Percentiles rank a stretch among this genome's conserved stretches.
Conservation (phyloP, 1,140 invertebrate genomes). For the Phenacoccus solenopsis region DNA sequence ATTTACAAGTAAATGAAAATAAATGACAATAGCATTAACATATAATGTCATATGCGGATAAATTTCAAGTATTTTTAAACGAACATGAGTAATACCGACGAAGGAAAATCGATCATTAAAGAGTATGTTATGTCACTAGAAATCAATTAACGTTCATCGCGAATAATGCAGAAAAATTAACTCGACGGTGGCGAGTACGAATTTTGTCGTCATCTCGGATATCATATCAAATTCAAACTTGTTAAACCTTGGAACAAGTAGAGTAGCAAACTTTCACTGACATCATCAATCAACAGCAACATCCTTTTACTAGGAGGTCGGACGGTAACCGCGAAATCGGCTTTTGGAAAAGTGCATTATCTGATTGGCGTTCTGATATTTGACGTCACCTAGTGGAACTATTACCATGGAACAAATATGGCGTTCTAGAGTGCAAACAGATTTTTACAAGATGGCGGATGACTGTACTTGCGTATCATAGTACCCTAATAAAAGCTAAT, state of each 20-base stretch:
- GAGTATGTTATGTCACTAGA: background rate
- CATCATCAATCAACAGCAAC: background rate
- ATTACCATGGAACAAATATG: too few species aligned
- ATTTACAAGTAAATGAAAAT: background rate
- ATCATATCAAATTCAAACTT: conserved; percentile 7
- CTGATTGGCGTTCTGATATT: too few species aligned
- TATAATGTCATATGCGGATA: background rate
- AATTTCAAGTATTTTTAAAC: background rate
- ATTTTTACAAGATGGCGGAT: too few species aligned
- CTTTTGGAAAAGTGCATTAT: too few species aligned
- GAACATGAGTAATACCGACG: background rate
- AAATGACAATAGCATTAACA: background rate
- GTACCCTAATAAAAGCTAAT: too few species aligned
- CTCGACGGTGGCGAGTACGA: too few species aligned
- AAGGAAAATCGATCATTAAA: background rate
- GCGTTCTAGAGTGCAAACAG: too few species aligned
- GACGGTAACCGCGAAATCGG: too few species aligned
- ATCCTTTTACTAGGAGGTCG: too few species aligned
- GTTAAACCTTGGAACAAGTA: conserved; percentile 6
- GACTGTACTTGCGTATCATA: too few species aligned
- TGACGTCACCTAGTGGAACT: too few species aligned
- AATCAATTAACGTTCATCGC: background rate
- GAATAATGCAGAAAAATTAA: background rate
- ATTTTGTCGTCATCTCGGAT: background rate
- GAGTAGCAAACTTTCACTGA: conserved; percentile 7